Percentiles rank a stretch among this genome's conserved stretches.
These are phyloP conservation scores for Mormyrus iriodes DNA, from an alignment of 2,113 vertebrate genomes.

Conservation along the genomic window DNA sequence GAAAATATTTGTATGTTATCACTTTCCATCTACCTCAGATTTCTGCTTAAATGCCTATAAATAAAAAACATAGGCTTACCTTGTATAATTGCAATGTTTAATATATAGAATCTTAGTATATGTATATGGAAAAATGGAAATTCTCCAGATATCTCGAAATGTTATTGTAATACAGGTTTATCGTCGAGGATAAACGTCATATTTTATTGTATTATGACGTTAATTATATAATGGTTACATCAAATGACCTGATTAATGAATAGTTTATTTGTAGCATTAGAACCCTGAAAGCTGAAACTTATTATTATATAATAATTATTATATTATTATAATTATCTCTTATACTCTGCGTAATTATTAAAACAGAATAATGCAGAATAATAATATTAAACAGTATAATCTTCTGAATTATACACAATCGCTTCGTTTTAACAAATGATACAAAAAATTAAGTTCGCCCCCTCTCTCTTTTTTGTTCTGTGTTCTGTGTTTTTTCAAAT, in stretches of 20 bases:
- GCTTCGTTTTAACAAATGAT: neutral
- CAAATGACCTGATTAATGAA: neutral
- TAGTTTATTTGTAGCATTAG: neutral
- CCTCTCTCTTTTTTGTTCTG: neutral
- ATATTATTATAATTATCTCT: neutral
- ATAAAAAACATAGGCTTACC: neutral
- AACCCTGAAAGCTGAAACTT: neutral
- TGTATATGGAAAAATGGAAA: neutral
- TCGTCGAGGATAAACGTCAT: neutral
- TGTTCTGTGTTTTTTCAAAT: neutral
- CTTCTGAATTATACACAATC: neutral
- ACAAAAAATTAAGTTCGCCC: neutral
- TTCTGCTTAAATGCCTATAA: neutral
- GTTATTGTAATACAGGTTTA: neutral
- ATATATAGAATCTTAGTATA: neutral
- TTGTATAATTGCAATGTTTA: neutral
- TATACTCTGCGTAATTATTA: neutral
- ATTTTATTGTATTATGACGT: neutral
- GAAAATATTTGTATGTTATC: neutral
- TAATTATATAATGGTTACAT: neutral
- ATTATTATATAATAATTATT: too few species aligned
- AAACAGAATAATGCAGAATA: neutral
- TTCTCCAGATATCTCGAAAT: neutral
- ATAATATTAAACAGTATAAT: too few species aligned
- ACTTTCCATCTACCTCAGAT: neutral